phyloP scores from a whole-genome alignment of 2,888 invertebrate species.

The Agriopis leucophaearia region DNA sequence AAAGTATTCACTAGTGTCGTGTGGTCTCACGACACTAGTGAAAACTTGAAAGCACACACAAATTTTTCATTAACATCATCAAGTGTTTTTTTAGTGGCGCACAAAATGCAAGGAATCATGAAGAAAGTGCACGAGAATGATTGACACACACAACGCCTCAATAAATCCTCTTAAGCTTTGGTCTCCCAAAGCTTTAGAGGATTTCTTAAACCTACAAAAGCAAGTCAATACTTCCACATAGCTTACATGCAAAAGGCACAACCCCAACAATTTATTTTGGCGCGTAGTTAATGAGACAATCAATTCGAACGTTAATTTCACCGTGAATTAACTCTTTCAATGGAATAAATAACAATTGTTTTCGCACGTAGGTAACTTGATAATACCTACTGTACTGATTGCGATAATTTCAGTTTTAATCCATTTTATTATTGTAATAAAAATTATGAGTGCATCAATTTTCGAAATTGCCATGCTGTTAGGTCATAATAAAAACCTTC shows the following conservation, averaged over 20 bases:
- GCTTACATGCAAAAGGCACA: slow-evolving; percentile 4
- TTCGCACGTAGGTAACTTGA: slow-evolving; percentile 43
- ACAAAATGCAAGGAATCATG: too few species aligned
- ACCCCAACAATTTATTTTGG: slow-evolving; percentile 8
- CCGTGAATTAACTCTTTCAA: slow-evolving; percentile 49
- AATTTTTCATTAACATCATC: too few species aligned
- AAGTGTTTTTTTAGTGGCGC: too few species aligned
- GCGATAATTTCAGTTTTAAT: slow-evolving; percentile 29
- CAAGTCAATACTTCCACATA: neutral
- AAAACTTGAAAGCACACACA: too few species aligned
- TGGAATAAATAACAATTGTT: slow-evolving; percentile 50
- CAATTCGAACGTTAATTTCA: slow-evolving; percentile 55
- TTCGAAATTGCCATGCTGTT: neutral
- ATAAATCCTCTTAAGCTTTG: too few species aligned
- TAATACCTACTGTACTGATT: slow-evolving; percentile 38
- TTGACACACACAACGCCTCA: too few species aligned
- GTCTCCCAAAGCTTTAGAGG: too few species aligned
- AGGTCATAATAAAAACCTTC: too few species aligned
- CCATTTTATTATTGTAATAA: slow-evolving; percentile 20
- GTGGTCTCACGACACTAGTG: too few species aligned
- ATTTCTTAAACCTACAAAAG: too few species aligned
- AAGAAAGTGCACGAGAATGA: too few species aligned
- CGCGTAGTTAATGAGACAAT: slow-evolving; percentile 57
- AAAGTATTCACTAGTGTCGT: too few species aligned
- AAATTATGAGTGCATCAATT: slow-evolving; percentile 2